Evolutionary conservation across 2,797 vertebrate genomes (phyloP), one percentile per base, ranked within the genome.

Genomic region (Chiloscyllium punctatum): DNA sequence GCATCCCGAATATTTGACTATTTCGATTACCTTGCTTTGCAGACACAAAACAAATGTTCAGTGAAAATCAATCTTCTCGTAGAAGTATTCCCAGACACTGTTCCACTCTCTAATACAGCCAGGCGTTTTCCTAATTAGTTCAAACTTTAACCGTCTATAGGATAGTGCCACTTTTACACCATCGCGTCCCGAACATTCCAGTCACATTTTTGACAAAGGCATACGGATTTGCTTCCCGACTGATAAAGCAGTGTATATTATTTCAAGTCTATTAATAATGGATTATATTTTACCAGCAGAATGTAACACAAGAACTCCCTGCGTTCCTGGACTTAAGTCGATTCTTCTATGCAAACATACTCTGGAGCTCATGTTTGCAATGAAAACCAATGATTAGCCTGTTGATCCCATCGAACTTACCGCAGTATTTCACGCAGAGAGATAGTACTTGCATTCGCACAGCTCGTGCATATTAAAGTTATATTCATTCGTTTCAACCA

Each of bases 191-290:
- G n/a, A 33, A 72, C 94, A 77, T 77, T 51, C 42, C 48, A 74
- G 69, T 48, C 69, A 74, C 71, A 95, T 74, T 74, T 94, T 95
- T 74, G 71, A 95, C 21, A 72, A 95, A 95, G 71, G 16, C 71
- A 48, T 72, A 27, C 68, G 48, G 94, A 95, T 95, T 95, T 95
- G 71, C 77, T 95, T 77, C 94, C 48, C 48, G 53, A 23, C 11
- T 77, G 94, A 48, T 53, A 33, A 95, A 53, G 71, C 69, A 71
- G 94, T n/a, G 94, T 95, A 95, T 97, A 97, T 96, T 97, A 97
- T 98, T 98, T 98, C 97, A 97, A 62, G 96, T 96, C 96, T 97
- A 98, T 98, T 96, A 98, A 98, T 98, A 98, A 98, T 99, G 98
- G 97, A 98, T 98, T 96, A 97, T 96, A 97, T 95, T 95, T 77